Conservation (phyloP, 53 echinoderm and acorn worm genomes). For the Echinometra lucunter region DNA sequence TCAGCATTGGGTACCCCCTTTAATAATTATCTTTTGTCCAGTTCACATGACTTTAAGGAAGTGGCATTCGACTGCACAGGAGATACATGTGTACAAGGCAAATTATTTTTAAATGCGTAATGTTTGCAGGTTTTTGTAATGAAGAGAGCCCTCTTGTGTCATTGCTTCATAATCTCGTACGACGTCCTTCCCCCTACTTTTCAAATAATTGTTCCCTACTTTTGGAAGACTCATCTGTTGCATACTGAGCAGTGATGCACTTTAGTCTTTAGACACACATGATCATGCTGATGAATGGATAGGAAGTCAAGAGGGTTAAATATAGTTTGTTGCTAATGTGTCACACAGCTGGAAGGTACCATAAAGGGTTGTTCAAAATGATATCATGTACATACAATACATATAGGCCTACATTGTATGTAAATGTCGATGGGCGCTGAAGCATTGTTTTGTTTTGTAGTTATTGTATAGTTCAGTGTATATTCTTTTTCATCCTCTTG, state of each 20-base stretch:
- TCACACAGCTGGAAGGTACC: conserved; percentile 49
- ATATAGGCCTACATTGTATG: conserved; percentile 27
- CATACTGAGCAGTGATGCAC: conserved; percentile 22
- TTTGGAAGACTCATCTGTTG: neutral
- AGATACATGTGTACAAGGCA: no score
- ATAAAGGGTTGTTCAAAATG: conserved; percentile 29
- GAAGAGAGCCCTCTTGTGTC: conserved; percentile 41
- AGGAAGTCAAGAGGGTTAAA: conserved; percentile 44
- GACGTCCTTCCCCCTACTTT: neutral
- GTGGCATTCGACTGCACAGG: no score
- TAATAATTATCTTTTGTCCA: no score
- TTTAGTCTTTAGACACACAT: conserved; percentile 37
- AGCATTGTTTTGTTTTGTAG: neutral
- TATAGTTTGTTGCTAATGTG: conserved; percentile 53
- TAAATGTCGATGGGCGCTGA: neutral
- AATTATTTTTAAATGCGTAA: conserved; percentile 2
- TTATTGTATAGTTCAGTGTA: neutral
- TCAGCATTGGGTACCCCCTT: no score
- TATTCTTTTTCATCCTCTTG: neutral
- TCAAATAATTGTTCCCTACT: neutral
- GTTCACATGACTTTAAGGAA: no score
- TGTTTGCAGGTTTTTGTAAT: neutral
- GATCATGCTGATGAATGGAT: neutral
- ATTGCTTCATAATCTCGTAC: neutral
- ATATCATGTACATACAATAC: neutral